Percentiles rank a stretch among this genome's conserved stretches.
Conservation (phyloP, 2,113 vertebrate species). For the Chinchilla lanigera region DNA sequence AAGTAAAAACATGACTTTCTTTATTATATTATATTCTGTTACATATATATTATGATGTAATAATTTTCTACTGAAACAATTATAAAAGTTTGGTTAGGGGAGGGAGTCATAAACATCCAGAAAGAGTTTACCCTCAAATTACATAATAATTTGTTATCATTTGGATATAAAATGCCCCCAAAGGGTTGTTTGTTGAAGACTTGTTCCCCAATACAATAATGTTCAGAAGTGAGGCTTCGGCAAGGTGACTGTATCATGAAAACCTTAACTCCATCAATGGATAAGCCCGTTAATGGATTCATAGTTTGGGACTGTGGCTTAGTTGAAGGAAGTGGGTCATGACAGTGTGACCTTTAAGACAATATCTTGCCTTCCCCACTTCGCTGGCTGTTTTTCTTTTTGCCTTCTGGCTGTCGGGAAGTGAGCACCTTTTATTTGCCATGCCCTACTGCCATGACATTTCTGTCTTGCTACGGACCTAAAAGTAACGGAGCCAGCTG, state of each 20-base stretch:
- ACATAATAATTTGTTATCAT: not conserved
- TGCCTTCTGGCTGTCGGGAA: not conserved
- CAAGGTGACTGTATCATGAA: not conserved
- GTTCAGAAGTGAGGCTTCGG: not conserved
- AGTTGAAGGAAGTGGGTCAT: not conserved
- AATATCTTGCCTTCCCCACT: not conserved
- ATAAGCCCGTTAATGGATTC: not conserved
- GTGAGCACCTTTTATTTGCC: not conserved
- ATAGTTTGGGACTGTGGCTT: not conserved
- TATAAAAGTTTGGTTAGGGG: not conserved
- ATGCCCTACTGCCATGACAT: not conserved
- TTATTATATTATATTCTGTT: no score
- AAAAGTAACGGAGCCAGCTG: not conserved
- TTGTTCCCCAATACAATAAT: not conserved
- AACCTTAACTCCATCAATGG: not conserved
- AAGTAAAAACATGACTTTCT: not conserved
- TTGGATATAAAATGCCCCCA: not conserved
- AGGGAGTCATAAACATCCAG: not conserved
- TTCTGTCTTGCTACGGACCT: not conserved
- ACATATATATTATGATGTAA: no score
- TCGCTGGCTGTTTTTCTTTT: not conserved
- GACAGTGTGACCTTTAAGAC: not conserved
- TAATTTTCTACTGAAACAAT: not conserved
- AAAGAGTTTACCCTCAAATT: not conserved
- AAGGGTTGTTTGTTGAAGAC: not conserved